Evolutionary conservation across 2,113 vertebrate species (phyloP).

Genomic region (Brevimyrus niger): DNA sequence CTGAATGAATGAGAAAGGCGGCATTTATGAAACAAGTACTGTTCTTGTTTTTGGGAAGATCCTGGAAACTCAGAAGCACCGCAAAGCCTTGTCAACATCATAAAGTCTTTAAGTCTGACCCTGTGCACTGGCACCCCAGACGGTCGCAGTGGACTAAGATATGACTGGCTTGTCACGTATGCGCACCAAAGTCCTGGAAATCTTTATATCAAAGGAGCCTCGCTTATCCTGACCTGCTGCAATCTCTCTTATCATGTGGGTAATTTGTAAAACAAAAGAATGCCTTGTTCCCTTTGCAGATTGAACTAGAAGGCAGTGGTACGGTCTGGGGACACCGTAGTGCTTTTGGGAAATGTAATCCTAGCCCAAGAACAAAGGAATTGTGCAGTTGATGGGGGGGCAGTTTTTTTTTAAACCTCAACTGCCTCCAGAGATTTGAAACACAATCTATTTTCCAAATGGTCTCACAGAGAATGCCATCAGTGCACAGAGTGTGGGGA

Average conservation of each 20-base stretch:
- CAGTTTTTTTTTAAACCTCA: conserved; percentile 15
- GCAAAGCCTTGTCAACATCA: neutral
- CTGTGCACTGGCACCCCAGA: neutral
- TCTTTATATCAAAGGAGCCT: conserved; percentile 18
- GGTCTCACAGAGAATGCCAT: neutral
- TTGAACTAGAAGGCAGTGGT: neutral
- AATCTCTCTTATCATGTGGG: conserved; percentile 14
- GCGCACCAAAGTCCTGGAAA: conserved; percentile 1
- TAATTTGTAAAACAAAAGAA: conserved; percentile 28
- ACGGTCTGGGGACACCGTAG: conserved; percentile 14
- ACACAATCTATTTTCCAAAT: conserved; percentile 17
- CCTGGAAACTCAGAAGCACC: neutral
- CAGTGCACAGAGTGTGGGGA: neutral
- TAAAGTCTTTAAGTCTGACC: neutral
- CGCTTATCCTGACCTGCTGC: conserved; percentile 18
- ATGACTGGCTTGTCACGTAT: neutral
- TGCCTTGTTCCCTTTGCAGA: conserved; percentile 19
- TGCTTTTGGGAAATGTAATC: conserved; percentile 22
- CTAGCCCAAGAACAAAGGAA: conserved; percentile 20
- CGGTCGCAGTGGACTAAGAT: neutral
- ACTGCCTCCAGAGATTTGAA: conserved; percentile 14
- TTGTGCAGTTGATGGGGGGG: neutral
- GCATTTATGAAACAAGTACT: neutral
- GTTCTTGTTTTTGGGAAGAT: neutral
- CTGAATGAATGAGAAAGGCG: neutral